Evolutionary conservation across 2,113 vertebrate genomes (phyloP), one percentile per base, ranked within the genome.

Genomic region (Parus major): DNA sequence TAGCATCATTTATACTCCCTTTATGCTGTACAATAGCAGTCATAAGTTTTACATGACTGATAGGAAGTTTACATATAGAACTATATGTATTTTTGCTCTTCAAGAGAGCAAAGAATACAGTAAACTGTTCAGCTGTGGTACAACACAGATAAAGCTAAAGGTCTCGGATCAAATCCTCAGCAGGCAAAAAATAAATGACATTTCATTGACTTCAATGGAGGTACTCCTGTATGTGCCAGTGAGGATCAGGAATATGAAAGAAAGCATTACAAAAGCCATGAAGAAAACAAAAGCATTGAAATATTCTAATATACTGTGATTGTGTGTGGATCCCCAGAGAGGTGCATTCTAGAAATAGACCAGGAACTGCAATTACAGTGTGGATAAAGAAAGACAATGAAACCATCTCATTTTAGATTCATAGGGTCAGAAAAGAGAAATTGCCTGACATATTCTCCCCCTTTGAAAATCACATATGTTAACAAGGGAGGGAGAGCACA

Each of bases 391-490:
- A 92, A 92, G 72, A 93, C 90, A 94, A 94, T 78, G 82, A 90
- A 95, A 93, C 61, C 49, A 84, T 63, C 87, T 96, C 81, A 92
- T 95, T 96, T 95, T 76, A 82, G 85, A 96, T 96, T 93, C 87
- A 95, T 90, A 55, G 52, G 82, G 91, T 95, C 90, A 95, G 84
- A 93, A 92, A 94, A 56, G 55, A 90, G 64, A 96, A 70, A 92
- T 83, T 89, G 85, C 72, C 77, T 90, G 53, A 39, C 49, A 57
- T 75, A 56, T 61, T 92, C 88, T 55, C 27, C 41, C 31, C 22
- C n/a, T 83, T 82, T 68, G 57, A 64, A 96, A 93, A 44, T 13
- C 44, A 66, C 27, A 5, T 81, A 53, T 20, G 19, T 80, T 63
- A 94, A 73, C 15, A 88, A 82, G n/a, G 29, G 36, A 81, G 50